These are phyloP conservation scores for Lochmaea crataegi DNA, from an alignment of 2,888 invertebrate species.

Conservation along the genomic window DNA sequence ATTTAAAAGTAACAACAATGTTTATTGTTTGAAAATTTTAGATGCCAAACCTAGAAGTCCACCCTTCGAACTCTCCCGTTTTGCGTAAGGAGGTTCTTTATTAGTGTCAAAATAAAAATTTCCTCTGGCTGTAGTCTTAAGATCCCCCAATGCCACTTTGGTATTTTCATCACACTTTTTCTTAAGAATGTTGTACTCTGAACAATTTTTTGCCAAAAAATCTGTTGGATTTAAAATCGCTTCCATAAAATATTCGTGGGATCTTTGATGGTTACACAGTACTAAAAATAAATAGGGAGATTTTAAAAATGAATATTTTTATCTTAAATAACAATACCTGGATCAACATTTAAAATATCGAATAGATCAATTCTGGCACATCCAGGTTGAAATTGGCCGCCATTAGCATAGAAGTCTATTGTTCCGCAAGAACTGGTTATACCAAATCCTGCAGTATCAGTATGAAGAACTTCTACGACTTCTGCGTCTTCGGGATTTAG, in stretches of 20 bases:
- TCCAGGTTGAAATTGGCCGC: constrained; percentile 57
- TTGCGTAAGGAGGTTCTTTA: constrained; percentile 51
- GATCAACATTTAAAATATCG: constrained; percentile 48
- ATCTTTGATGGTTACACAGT: constrained; percentile 53
- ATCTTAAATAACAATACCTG: constrained; percentile 33
- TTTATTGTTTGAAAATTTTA: not conserved
- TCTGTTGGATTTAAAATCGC: constrained; percentile 50
- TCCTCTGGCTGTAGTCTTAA: constrained; percentile 48
- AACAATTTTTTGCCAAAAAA: constrained; percentile 51
- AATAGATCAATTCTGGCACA: constrained; percentile 54
- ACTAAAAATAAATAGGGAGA: constrained; percentile 46
- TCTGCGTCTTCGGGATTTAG: constrained; percentile 55
- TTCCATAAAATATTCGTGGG: constrained; percentile 53
- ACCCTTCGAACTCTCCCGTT: not conserved
- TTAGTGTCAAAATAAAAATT: constrained; percentile 55
- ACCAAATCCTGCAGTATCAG: constrained; percentile 56
- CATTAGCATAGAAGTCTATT: constrained; percentile 58
- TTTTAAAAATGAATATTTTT: no score
- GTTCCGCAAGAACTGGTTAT: constrained; percentile 52
- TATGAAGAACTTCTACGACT: constrained; percentile 57
- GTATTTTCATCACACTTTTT: constrained; percentile 41
- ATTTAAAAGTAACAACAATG: not conserved
- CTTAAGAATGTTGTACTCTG: constrained; percentile 38
- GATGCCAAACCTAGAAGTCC: not conserved
- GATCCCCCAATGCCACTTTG: constrained; percentile 51